Base-by-base conservation (phyloP, 2,113 vertebrate species). In the Piliocolobus tephrosceles region DNA sequence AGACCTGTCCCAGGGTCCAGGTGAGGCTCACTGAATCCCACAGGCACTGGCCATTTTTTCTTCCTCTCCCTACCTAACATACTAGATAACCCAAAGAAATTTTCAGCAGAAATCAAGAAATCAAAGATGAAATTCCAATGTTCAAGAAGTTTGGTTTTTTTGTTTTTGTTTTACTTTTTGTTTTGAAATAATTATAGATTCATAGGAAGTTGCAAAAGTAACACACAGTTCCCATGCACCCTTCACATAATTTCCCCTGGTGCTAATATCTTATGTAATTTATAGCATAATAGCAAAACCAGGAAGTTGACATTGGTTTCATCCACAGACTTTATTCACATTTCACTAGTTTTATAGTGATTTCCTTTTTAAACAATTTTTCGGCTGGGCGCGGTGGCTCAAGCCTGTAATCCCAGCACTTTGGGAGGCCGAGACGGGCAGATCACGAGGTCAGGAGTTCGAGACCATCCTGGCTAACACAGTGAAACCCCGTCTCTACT, bases 271-370 rank as follows among this genome's bases (percentile, higher is more conserved):
- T 17, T 3, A 0, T 3, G 20, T 9, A 22, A 50, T 16, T 16
- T 0, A 11, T 1, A 35, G 81, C 5, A 0, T 13, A 20, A 0
- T 6, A 5, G 6, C 55, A n/a, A 57, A n/a, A 10, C 20, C 23
- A 23, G 64, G 43, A 38, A 25, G 12, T 0, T 0, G 1, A 8
- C 3, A 0, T n/a, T 4, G 30, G 6, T 10, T 11, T 75, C 6
- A 0, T 8, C 30, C 68, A 3, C 64, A 79, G 43, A 18, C 81
- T 40, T 32, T 6, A 9, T 11, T 50, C 70, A 6, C 12, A 68
- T 43, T n/a, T 64, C 50, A n/a, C 35, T 30, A 16, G 2, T n/a
- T 70, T 30, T 18, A 47, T 22, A 25, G 22, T 18, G 22, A 50
- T 58, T 80, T 84, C 13, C 58, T 83, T 61, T 32, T 22, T 57